Percentiles rank a stretch among this genome's conserved stretches.
phyloP scores from a whole-genome alignment of 2,113 vertebrate genomes.

The Nibea albiflora region DNA sequence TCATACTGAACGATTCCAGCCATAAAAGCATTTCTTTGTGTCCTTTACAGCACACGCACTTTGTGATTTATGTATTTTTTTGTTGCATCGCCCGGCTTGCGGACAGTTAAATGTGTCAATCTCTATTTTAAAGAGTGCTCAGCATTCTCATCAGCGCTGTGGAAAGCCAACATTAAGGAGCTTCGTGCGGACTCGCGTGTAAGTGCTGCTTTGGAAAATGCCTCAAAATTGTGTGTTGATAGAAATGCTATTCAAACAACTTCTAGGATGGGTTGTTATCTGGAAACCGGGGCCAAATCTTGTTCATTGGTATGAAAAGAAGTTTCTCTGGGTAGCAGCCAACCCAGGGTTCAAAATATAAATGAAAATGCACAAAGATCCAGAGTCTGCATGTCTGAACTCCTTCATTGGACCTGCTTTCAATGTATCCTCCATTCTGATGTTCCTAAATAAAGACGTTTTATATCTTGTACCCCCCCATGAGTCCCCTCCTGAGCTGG shows the following conservation, averaged over 20 bases:
- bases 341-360: slow-evolving; percentile 39
- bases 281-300: background rate
- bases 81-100: background rate
- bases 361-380: slow-evolving; percentile 21
- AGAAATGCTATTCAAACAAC: background rate
- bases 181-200: background rate
- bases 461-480: background rate
- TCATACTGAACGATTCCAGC: background rate
- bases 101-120: background rate
- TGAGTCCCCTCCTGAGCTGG: slow-evolving; percentile 16
- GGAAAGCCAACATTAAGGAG: background rate
- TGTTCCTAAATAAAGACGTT: slow-evolving; percentile 47
- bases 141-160: background rate
- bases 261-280: slow-evolving; percentile 1
- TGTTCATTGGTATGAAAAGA: background rate
- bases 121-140: background rate
- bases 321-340: slow-evolving; percentile 1
- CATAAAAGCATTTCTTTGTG: background rate
- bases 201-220: background rate
- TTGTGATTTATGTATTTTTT: background rate
- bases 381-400: slow-evolving; percentile 16
- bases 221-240: background rate
- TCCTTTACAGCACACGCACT: background rate
- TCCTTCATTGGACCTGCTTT: background rate
- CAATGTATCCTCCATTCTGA: slow-evolving; percentile 7